Percentiles rank a stretch among this genome's conserved stretches.
phyloP scores from a whole-genome alignment of 2,888 invertebrate species.

The Drosophila atripex region DNA sequence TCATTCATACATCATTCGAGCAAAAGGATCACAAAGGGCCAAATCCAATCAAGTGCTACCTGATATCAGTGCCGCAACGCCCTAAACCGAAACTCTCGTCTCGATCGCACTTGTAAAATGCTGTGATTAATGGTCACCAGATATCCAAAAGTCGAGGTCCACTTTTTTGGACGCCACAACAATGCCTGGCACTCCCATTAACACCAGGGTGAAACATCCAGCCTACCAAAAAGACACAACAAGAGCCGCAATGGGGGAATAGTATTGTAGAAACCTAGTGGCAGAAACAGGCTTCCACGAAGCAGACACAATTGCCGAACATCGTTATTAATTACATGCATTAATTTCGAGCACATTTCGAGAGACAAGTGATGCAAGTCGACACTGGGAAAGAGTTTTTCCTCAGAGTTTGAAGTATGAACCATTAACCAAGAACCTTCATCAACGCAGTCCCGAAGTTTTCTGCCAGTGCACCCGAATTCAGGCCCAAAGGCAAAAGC shows the following conservation, averaged over 20 bases:
- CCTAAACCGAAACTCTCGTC: slow-evolving; percentile 15
- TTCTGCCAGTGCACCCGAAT: slow-evolving; percentile 1
- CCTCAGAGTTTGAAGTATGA: background rate
- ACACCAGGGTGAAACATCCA: slow-evolving; percentile 70
- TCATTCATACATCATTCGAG: slow-evolving; percentile 60
- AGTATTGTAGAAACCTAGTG: slow-evolving; percentile 15
- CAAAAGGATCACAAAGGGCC: slow-evolving; percentile 35
- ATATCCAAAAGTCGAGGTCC: slow-evolving; percentile 51
- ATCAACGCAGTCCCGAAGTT: background rate
- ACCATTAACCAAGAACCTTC: background rate
- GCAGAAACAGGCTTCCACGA: slow-evolving; percentile 58
- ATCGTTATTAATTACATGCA: slow-evolving; percentile 77
- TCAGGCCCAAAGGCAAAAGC: slow-evolving; percentile 9
- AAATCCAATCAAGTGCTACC: slow-evolving; percentile 57
- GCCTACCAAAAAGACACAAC: slow-evolving; percentile 26
- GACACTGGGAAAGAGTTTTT: slow-evolving; percentile 1
- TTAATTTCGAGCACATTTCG: slow-evolving; percentile 68
- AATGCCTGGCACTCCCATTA: slow-evolving; percentile 76
- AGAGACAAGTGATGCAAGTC: slow-evolving; percentile 72
- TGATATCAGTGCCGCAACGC: slow-evolving; percentile 49
- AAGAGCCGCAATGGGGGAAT: slow-evolving; percentile 13
- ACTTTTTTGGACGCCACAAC: slow-evolving; percentile 68
- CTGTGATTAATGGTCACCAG: slow-evolving; percentile 68
- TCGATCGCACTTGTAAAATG: slow-evolving; percentile 60
- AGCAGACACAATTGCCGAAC: slow-evolving; percentile 58